Evolutionary conservation across 2,888 invertebrate genomes (phyloP).

Genomic region (Calephelis perditalis): DNA sequence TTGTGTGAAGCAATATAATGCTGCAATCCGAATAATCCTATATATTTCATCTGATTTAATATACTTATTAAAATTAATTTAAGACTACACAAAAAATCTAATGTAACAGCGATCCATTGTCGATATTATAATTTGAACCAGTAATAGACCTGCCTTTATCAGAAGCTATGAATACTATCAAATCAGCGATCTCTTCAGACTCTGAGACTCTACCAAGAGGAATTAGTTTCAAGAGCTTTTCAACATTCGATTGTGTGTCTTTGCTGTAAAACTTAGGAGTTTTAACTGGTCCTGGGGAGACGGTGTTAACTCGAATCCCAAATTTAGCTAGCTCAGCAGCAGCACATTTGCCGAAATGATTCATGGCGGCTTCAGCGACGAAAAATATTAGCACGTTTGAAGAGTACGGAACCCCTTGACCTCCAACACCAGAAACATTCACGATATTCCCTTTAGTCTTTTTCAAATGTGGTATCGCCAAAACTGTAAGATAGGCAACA

Average conservation of each 20-base stretch:
- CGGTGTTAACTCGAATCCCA: not conserved
- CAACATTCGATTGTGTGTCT: not conserved
- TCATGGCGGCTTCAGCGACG: not conserved
- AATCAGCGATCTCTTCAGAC: constrained; percentile 36
- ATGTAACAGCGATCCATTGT: constrained; percentile 30
- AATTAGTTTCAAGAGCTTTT: constrained; percentile 8
- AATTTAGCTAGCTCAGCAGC: not conserved
- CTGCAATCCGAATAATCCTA: no score
- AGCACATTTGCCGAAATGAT: not conserved
- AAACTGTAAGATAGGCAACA: not conserved
- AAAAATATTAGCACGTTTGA: not conserved
- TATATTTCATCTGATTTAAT: no score
- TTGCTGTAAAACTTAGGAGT: not conserved
- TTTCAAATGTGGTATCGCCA: not conserved
- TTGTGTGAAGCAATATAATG: no score
- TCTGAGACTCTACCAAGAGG: constrained; percentile 30
- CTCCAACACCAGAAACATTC: not conserved
- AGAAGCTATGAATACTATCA: constrained; percentile 35
- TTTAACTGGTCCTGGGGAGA: not conserved
- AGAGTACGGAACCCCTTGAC: not conserved
- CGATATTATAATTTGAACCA: constrained; percentile 31
- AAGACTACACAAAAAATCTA: no score
- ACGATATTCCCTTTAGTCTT: not conserved
- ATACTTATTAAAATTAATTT: no score
- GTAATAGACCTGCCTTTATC: constrained; percentile 37